Percentiles rank a stretch among this genome's conserved stretches.
phyloP scores from a whole-genome alignment of 2,113 vertebrate species.

The Anoplopoma fimbria region DNA sequence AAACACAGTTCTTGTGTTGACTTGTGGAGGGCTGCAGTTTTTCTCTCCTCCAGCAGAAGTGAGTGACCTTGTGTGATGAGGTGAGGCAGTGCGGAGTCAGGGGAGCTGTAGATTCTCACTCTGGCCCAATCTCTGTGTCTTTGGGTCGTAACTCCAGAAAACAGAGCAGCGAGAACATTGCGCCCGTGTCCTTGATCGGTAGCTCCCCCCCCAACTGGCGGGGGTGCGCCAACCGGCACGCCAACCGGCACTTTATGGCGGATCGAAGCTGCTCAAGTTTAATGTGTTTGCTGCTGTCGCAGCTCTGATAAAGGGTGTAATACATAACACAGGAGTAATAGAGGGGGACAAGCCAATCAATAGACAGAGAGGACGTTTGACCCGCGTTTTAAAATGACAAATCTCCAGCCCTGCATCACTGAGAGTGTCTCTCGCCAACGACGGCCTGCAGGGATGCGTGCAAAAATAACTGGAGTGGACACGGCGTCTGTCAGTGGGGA shows the following conservation, averaged over 20 bases:
- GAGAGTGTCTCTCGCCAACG: slow-evolving; percentile 21
- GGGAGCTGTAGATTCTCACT: slow-evolving; percentile 57
- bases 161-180: slow-evolving; percentile 39
- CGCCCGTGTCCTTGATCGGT: slow-evolving; percentile 58
- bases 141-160: slow-evolving; percentile 67
- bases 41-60: slow-evolving; percentile 3
- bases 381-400: slow-evolving; percentile 78
- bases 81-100: not conserved
- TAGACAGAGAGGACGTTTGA: slow-evolving; percentile 74
- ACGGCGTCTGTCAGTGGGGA: not conserved
- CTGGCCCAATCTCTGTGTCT: slow-evolving; percentile 48
- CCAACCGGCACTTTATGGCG: slow-evolving; percentile 60
- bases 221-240: slow-evolving; percentile 1
- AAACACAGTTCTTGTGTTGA: not conserved
- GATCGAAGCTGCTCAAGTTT: slow-evolving; percentile 77
- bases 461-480: slow-evolving; percentile 36
- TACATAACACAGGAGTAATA: slow-evolving; percentile 78
- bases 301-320: slow-evolving; percentile 74
- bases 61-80: slow-evolving; percentile 44
- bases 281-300: slow-evolving; percentile 78
- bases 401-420: slow-evolving; percentile 63
- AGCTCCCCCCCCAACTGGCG: slow-evolving; percentile 46
- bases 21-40: not conserved
- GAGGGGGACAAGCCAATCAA: slow-evolving; percentile 79
- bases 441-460: slow-evolving; percentile 12